Evolutionary conservation across 2,797 vertebrate genomes (phyloP), one percentile per base, ranked within the genome.

Genomic region (Lacerta viridis): DNA sequence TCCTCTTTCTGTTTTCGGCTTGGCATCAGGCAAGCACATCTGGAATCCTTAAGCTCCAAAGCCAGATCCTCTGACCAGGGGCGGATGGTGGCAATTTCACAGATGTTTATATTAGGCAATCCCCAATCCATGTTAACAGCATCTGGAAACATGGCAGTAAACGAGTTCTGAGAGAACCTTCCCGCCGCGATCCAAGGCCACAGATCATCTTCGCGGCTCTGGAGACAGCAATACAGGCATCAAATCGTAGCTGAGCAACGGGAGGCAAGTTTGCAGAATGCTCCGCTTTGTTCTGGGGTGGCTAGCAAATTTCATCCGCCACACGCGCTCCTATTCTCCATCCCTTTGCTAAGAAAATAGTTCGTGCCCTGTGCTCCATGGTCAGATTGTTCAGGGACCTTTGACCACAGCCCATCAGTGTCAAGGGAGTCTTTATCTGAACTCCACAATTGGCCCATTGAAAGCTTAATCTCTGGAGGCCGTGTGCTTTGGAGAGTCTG

Each of bases 391-490:
- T 1, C 15, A 76, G 55, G 64, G 25, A 25, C 5, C 83, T 71
- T 41, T 4, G 39, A 66, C 64, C 25, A 8, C 36, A 33, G 39
- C 72, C 86, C 46, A 68, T 4, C 39, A 2, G 41, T 15, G 61
- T 13, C 74, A 55, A 68, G 64, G 41, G 61, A 11, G 64, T 39
- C 87, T 83, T 88, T 83, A 88, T 88, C 87, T 83, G 5, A 8
- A 13, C 20, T 2, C 23, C 80, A 88, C 87, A 88, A 88, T 88
- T 29, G 64, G 61, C 25, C 74, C 61, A 69, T 88, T 88, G 41
- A 88, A 55, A 55, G 61, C n/a, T n/a, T 75, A 69, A 77, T 78
- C 72, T 78, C 43, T 68, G 72, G 74, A 69, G 61, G 72, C 43
- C 61, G 7, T n/a, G 72, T 8, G 72, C 43, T 17, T 10, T 43